These are phyloP conservation scores for Chiloscyllium plagiosum DNA, from an alignment of 2,113 vertebrate genomes.

Conservation along the genomic window DNA sequence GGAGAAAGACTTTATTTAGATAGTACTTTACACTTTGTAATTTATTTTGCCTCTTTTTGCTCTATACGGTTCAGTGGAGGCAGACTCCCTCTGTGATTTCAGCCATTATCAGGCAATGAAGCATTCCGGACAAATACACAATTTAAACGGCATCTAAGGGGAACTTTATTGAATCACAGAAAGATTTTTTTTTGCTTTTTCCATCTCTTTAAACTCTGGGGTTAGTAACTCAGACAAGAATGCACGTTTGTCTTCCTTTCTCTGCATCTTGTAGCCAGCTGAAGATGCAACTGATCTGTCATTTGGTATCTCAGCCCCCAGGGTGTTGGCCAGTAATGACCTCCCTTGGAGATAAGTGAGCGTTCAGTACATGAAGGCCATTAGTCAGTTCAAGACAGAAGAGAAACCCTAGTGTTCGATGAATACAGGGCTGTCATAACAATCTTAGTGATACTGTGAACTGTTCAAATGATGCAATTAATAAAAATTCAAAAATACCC, in stretches of 20 bases:
- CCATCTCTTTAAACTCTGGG: constrained; percentile 27
- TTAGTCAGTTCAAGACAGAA: constrained; percentile 33
- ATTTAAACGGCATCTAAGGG: neutral
- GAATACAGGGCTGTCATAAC: constrained; percentile 11
- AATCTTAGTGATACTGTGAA: neutral
- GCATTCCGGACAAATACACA: neutral
- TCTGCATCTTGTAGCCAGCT: constrained; percentile 38
- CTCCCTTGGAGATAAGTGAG: constrained; percentile 31
- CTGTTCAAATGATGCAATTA: neutral
- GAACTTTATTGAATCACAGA: neutral
- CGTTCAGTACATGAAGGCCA: constrained; percentile 34
- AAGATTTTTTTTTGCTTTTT: neutral
- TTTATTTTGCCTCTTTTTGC: neutral
- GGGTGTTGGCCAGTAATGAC: constrained; percentile 37
- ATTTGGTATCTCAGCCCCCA: constrained; percentile 19
- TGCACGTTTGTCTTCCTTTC: constrained; percentile 38
- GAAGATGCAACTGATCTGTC: constrained; percentile 37
- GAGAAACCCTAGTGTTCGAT: constrained; percentile 37
- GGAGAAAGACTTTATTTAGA: neutral
- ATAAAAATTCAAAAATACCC: neutral
- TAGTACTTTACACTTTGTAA: constrained; percentile 8
- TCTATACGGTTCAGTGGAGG: neutral
- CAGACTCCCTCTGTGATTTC: neutral
- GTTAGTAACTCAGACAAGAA: constrained; percentile 42
- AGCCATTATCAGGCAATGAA: neutral